Evolutionary conservation across 2,113 vertebrate genomes (phyloP).

Genomic region (Delphinus delphis): DNA sequence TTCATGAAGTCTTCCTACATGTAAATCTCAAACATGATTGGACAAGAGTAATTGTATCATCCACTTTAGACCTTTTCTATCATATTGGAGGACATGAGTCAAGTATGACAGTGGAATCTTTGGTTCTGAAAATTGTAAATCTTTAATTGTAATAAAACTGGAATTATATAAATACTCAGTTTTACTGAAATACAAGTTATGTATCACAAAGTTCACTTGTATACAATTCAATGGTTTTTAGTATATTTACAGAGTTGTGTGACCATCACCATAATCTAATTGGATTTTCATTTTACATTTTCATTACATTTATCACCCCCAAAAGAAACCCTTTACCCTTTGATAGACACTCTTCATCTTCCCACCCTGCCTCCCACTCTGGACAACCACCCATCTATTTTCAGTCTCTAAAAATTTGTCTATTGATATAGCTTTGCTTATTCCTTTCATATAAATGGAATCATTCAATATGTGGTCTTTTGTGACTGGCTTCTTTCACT

Average conservation of each 20-base stretch:
- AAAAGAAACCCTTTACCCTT: neutral
- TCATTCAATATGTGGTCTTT: neutral
- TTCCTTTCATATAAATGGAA: neutral
- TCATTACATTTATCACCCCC: neutral
- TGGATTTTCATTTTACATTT: neutral
- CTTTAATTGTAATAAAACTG: neutral
- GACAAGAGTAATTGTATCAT: neutral
- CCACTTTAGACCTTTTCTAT: neutral
- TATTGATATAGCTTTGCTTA: neutral
- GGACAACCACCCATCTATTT: neutral
- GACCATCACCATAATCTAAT: too few species aligned
- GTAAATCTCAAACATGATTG: neutral
- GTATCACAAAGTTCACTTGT: neutral
- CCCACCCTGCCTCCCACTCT: neutral
- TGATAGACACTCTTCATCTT: neutral
- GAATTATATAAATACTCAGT: neutral
- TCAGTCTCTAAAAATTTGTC: neutral
- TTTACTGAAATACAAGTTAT: neutral
- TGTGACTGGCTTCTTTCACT: neutral
- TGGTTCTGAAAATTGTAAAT: neutral
- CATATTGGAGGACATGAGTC: neutral
- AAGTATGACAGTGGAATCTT: neutral
- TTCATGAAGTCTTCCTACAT: neutral
- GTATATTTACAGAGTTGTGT: neutral
- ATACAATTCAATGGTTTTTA: neutral